phyloP scores from a whole-genome alignment of 2,888 invertebrate genomes.

The Eupithecia vulgata region DNA sequence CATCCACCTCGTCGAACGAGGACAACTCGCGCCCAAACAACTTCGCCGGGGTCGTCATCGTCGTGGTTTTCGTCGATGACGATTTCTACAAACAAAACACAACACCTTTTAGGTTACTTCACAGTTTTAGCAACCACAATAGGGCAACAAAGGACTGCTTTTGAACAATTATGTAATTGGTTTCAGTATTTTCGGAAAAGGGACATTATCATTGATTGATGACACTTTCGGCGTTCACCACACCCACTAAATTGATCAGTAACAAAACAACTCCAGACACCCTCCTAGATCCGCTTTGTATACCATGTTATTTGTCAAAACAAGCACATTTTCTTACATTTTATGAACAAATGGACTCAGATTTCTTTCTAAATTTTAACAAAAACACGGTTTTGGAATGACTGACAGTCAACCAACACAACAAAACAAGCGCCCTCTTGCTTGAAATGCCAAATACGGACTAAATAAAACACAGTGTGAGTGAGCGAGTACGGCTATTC shows the following conservation, averaged over 20 bases:
- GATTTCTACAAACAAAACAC: slow-evolving; percentile 88
- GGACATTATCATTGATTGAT: slow-evolving; percentile 42
- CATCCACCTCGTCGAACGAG: slow-evolving; percentile 96
- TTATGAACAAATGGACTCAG: slow-evolving; percentile 36
- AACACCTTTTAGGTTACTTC: slow-evolving; percentile 43
- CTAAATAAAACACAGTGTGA: slow-evolving; percentile 54
- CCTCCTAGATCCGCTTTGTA: not conserved
- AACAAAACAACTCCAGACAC: not conserved
- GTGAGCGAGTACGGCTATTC: slow-evolving; percentile 53
- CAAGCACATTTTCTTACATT: slow-evolving; percentile 50
- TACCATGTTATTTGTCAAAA: not conserved
- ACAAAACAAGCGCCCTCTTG: slow-evolving; percentile 64
- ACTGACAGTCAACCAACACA: slow-evolving; percentile 41
- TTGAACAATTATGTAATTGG: slow-evolving; percentile 48
- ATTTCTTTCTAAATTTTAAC: slow-evolving; percentile 34
- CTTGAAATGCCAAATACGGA: slow-evolving; percentile 69
- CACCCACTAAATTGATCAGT: slow-evolving; percentile 67
- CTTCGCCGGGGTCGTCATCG: slow-evolving; percentile 95
- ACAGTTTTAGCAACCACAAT: slow-evolving; percentile 11
- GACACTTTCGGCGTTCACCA: slow-evolving; percentile 68
- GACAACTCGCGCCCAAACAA: slow-evolving; percentile 95
- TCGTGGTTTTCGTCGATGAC: slow-evolving; percentile 93
- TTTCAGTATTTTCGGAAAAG: slow-evolving; percentile 62
- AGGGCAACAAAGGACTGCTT: not conserved
- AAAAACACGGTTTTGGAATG: not conserved